phyloP scores from a whole-genome alignment of 1,140 invertebrate genomes.

The Rhagoletis zephyria region DNA sequence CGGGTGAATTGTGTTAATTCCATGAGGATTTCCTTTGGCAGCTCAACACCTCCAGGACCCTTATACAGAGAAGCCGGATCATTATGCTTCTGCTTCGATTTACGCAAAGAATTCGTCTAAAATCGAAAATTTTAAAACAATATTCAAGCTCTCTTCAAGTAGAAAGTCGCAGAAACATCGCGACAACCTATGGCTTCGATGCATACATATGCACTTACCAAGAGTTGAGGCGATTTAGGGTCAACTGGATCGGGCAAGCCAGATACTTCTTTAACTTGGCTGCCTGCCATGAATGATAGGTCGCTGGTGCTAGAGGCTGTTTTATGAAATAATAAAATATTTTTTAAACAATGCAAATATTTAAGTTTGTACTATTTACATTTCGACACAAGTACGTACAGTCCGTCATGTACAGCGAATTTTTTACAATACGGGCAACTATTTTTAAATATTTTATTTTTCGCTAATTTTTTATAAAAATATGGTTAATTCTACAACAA shows the following conservation, averaged over 20 bases:
- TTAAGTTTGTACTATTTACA: slow-evolving; percentile 5
- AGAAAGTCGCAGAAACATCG: too few relatives aligned
- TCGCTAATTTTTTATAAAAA: too few relatives aligned
- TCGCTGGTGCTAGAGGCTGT: slow-evolving; percentile 72
- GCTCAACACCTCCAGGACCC: slow-evolving; percentile 74
- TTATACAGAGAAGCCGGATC: slow-evolving; percentile 72
- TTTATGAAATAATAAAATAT: background rate
- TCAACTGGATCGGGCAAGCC: slow-evolving; percentile 69
- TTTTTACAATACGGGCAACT: too few relatives aligned
- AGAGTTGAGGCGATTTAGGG: slow-evolving; percentile 62
- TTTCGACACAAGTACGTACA: too few relatives aligned
- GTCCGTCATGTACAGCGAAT: too few relatives aligned
- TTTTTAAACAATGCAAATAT: background rate
- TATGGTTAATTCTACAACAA: too few relatives aligned
- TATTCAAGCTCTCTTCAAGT: background rate
- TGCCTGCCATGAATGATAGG: slow-evolving; percentile 66
- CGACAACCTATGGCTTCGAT: background rate
- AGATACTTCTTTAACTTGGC: slow-evolving; percentile 68
- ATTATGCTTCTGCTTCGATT: slow-evolving; percentile 72
- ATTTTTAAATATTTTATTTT: too few relatives aligned
- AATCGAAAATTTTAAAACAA: background rate
- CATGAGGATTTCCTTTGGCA: slow-evolving; percentile 79
- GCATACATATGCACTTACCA: slow-evolving; percentile 60
- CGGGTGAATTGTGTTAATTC: slow-evolving; percentile 82
- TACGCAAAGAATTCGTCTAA: slow-evolving; percentile 66